phyloP scores from a whole-genome alignment of 1,140 invertebrate species.

The Drosophila mojavensis region DNA sequence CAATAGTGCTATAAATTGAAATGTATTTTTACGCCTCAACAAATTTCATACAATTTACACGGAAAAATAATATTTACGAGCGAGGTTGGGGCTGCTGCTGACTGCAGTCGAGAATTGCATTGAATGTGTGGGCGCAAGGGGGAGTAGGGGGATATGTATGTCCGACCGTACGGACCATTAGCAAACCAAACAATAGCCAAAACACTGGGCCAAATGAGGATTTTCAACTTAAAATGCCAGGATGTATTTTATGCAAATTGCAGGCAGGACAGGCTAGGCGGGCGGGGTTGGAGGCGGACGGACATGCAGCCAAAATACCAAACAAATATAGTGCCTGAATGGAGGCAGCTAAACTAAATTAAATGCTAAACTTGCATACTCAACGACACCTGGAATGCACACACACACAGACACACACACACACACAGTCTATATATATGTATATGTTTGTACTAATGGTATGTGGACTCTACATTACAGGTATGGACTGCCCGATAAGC shows the following conservation, averaged over 20 bases:
- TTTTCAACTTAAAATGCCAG: constrained; percentile 39
- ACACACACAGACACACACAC: background rate
- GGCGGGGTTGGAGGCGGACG: background rate
- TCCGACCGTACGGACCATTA: constrained; percentile 60
- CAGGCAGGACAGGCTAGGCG: constrained; percentile 18
- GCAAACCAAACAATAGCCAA: constrained; percentile 68
- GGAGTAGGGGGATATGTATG: too few relatives aligned
- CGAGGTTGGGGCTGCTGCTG: background rate
- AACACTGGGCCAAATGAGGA: constrained; percentile 30
- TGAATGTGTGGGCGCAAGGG: constrained; percentile 14
- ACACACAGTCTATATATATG: background rate
- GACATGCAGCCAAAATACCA: constrained; percentile 63
- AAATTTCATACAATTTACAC: constrained; percentile 60
- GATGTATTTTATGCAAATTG: constrained; percentile 78
- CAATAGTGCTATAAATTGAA: constrained; percentile 61
- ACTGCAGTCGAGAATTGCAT: constrained; percentile 26
- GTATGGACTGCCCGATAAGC: constrained; percentile 89
- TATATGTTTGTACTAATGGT: constrained; percentile 31
- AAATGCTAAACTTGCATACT: constrained; percentile 52
- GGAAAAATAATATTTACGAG: constrained; percentile 26
- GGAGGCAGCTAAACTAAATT: constrained; percentile 50
- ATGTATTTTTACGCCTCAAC: constrained; percentile 69
- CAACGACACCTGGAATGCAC: constrained; percentile 14
- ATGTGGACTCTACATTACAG: constrained; percentile 50
- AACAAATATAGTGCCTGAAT: constrained; percentile 58